Evolutionary conservation across 1,140 invertebrate species (phyloP), one percentile per base, ranked within the genome.

Genomic region (Leptopilina clavipes): DNA sequence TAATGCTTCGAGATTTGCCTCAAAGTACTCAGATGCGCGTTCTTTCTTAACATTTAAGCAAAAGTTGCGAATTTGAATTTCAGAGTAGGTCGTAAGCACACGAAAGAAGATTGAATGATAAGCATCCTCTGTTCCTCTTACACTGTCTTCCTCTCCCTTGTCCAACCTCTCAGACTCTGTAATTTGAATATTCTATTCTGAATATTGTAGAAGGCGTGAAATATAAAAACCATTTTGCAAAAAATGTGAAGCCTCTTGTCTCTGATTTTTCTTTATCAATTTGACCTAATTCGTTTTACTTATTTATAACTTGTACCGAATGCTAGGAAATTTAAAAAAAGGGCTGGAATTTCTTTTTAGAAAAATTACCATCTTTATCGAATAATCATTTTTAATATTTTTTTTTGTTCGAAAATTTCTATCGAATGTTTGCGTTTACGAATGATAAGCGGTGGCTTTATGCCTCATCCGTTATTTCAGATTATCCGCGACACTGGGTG

Each of bases 1-100:
- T 65, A 31, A n/a, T 31, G 11, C 59, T 65, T 31, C 3, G 14
- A 7, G 59, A 65, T 65, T 31, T 31, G 31, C 54, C 25, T 37
- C 22, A 5, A 31, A 65, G 22, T 19, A 59, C 56, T 59, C 12
- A 59, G 18, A 59, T 10, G 14, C n/a, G 5, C 59, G 59, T 65
- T 65, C 12, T 31, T 65, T 22, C 18, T 44, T 18, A 79, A 75
- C 74, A 75, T 84, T 85, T 84, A 84, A 83, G 84, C 79, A 84
- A 83, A 85, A 85, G 81, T 83, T 86, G 79, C 40, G 73, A 84
- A 86, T 86, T 81, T 86, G 84, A 84, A 85, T 84, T 85, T 86
- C 83, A 84, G 80, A 85, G 78, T 71, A 84, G 82, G 43, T 65
- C 59, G 25, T 65, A 65, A 65, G 59, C 22, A 65, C 14, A 12